A percentile compares a stretch with the other conserved stretches of the same genome.
Evolutionary conservation across 37 sponge, comb jelly and placozoan species (phyloP).

Genomic region (Cliona cf. orientalis): DNA sequence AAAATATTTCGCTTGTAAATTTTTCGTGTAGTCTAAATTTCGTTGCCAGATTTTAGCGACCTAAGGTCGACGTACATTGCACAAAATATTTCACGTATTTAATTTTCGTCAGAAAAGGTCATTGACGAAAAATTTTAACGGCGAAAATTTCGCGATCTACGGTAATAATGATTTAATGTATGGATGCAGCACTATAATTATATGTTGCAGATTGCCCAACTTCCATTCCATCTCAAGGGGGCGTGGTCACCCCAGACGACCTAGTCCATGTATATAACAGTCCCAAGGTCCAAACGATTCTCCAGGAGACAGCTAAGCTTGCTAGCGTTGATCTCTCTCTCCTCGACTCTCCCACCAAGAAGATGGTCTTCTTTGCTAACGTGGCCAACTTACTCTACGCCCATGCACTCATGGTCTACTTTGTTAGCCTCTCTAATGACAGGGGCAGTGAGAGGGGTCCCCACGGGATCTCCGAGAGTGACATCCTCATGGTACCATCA

Average conservation of each 20-base stretch:
- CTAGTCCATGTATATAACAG: constrained; percentile 16
- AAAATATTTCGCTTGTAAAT: too few species aligned
- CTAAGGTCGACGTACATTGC: too few species aligned
- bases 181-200: neutral
- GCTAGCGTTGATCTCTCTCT: constrained; percentile 48
- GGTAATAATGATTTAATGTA: too few species aligned
- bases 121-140: too few species aligned
- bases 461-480: neutral
- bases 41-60: too few species aligned
- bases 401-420: constrained; percentile 61
- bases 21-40: too few species aligned
- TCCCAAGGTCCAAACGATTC: constrained; percentile 41
- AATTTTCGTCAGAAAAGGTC: too few species aligned
- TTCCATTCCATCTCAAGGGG: constrained; percentile 20
- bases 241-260: constrained; percentile 17
- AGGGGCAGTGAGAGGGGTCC: neutral
- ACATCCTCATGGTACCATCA: neutral
- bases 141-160: too few species aligned
- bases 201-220: neutral
- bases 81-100: too few species aligned
- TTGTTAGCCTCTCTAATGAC: neutral
- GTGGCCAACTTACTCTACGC: constrained; percentile 70
- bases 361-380: constrained; percentile 77
- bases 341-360: constrained; percentile 40
- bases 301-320: constrained; percentile 32